Base-by-base conservation (phyloP, 2,797 vertebrate genomes). In the Megaceryle alcyon region DNA sequence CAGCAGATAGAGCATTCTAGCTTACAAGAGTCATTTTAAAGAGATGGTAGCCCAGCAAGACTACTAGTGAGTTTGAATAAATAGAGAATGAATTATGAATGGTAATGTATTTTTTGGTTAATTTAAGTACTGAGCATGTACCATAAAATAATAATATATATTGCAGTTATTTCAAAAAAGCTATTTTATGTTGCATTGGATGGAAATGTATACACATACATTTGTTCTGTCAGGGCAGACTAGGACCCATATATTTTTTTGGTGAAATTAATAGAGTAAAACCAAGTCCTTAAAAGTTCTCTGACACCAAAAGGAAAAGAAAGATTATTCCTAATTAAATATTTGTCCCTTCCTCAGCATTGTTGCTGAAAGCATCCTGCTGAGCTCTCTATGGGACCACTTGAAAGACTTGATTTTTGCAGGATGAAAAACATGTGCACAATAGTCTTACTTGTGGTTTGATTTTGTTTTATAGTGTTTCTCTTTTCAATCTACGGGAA, bases 41-140 rank as follows among this genome's bases (percentile, higher is more conserved):
- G 66, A 92, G 43, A 51, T 57, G 66, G 60, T 85, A 82, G 29
- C 89, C 57, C 65, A 90, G 83, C 64, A 82, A 92, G 91, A 76
- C 49, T 75, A 51, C 56, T 81, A 82, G 46, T 71, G 89, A 65
- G 71, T 76, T 60, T 94, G 70, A 95, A 91, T 92, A 94, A 94
- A 94, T n/a, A 93, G 73, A 92, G 87, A 93, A 94, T 94, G 79
- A 96, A 86, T 95, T 93, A 95, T 89, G 83, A 92, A 82, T 86
- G 43, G 51, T 89, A 91, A 94, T 81, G 59, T 65, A 51, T 69
- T 66, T 80, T 28, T 39, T 66, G 10, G 71, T 94, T 93, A 96
- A 86, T 92, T 93, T 93, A 96, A 96, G 56, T 83, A 66, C 68
- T 53, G 64, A 91, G 33, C 22, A 76, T 56, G 37, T 82, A 35